Evolutionary conservation across 2,113 vertebrate genomes (phyloP).

Genomic region (Triplophysa tibetana): DNA sequence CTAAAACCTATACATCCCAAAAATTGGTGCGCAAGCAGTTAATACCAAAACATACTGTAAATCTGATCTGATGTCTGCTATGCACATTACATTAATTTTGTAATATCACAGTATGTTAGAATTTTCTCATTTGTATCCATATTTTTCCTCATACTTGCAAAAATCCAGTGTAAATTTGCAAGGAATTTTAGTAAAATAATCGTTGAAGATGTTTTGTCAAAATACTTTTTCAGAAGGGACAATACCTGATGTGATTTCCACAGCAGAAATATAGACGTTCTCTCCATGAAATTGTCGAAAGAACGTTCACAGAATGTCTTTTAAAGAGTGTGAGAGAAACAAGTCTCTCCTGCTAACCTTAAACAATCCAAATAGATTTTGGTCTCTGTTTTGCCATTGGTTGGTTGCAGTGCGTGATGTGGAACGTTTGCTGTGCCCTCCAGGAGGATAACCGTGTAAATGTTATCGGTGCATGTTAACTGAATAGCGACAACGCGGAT

Average conservation of each 20-base stretch:
- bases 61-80: too few relatives aligned
- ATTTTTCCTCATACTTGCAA: background rate
- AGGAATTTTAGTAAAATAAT: conserved; percentile 29
- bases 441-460: background rate
- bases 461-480: background rate
- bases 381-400: background rate
- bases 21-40: too few relatives aligned
- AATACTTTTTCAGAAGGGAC: conserved; percentile 12
- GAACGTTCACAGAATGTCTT: background rate
- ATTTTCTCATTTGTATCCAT: too few relatives aligned
- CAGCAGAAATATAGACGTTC: conserved; percentile 15
- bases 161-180: background rate
- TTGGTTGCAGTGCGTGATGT: background rate
- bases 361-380: background rate
- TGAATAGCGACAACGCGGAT: background rate
- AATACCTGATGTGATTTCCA: conserved; percentile 35
- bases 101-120: too few relatives aligned
- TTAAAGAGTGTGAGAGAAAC: background rate
- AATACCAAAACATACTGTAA: too few relatives aligned
- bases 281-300: background rate
- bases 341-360: too few relatives aligned
- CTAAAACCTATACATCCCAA: too few relatives aligned
- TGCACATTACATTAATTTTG: too few relatives aligned
- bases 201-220: background rate
- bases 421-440: background rate